phyloP scores from a whole-genome alignment of 2,797 vertebrate species.

The Clarias platycephalus region DNA sequence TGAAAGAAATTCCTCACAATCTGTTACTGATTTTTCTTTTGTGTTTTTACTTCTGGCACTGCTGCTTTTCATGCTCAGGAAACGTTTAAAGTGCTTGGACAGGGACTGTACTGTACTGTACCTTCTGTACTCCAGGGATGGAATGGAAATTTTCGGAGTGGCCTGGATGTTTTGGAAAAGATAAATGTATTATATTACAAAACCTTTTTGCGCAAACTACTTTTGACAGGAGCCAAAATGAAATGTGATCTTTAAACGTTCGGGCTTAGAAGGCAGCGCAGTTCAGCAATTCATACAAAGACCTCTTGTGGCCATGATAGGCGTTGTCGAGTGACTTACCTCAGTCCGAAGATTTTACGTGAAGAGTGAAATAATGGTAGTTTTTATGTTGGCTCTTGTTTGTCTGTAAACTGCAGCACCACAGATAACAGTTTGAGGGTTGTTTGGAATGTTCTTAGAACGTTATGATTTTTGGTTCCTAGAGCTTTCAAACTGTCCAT shows the following conservation, averaged over 20 bases:
- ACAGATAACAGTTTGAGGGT: no score
- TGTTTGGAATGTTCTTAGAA: no score
- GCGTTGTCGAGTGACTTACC: neutral
- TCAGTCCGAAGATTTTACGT: neutral
- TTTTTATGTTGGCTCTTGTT: neutral
- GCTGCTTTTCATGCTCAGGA: neutral
- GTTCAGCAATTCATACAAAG: neutral
- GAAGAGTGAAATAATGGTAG: neutral
- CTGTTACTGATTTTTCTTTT: neutral
- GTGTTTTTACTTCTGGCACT: neutral
- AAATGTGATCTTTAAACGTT: slow-evolving; percentile 11
- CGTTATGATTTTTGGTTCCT: no score
- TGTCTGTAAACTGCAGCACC: no score
- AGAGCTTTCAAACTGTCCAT: no score
- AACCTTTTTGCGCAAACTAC: neutral
- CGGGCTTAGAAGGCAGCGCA: neutral
- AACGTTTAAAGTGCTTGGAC: neutral
- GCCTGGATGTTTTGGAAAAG: neutral
- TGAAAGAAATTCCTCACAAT: neutral
- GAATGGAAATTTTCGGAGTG: neutral
- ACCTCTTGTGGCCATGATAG: neutral
- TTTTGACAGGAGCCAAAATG: neutral
- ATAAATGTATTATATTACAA: neutral
- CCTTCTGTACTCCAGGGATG: neutral
- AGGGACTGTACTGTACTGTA: neutral